Percentiles rank a stretch among this genome's conserved stretches.
Conservation (phyloP, 1,140 invertebrate genomes). For the Zaprionus africanus region DNA sequence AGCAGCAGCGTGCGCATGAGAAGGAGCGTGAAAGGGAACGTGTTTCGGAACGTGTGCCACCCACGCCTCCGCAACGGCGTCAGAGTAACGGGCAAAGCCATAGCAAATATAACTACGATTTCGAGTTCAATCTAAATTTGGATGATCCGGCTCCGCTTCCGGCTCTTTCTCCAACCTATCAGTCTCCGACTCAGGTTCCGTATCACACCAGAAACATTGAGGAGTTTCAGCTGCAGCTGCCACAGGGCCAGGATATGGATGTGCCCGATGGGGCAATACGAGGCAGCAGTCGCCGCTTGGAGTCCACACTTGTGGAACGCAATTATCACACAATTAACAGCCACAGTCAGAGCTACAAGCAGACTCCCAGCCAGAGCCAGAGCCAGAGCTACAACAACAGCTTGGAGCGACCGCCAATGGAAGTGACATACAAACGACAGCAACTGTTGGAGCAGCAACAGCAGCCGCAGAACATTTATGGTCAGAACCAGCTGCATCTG, state of each 20-base stretch:
- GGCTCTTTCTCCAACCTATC: constrained; percentile 8
- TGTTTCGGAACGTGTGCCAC: constrained; percentile 53
- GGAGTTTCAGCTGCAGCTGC: constrained; percentile 13
- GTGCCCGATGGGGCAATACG: constrained; percentile 64
- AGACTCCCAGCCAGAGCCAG: not conserved
- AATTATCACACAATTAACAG: constrained; percentile 84
- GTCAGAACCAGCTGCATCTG: constrained; percentile 64
- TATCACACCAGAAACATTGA: constrained; percentile 71
- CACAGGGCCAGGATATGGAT: constrained; percentile 56
- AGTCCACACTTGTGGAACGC: constrained; percentile 73
- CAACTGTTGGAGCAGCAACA: constrained; percentile 20
- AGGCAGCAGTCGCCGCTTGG: constrained; percentile 49
- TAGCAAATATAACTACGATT: constrained; percentile 76
- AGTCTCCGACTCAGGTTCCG: constrained; percentile 45
- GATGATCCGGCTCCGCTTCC: constrained; percentile 58
- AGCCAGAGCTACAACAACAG: constrained; percentile 34
- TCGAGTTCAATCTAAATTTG: constrained; percentile 77
- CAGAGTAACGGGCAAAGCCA: constrained; percentile 33
- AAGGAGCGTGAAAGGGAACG: constrained; percentile 40
- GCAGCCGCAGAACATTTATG: constrained; percentile 57
- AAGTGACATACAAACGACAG: constrained; percentile 40
- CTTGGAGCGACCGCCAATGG: constrained; percentile 36
- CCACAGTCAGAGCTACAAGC: constrained; percentile 33
- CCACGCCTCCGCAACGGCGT: constrained; percentile 60
- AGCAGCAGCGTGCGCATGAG: constrained; percentile 24